Evolutionary conservation across 2,888 invertebrate genomes (phyloP).

Genomic region (Lissonota sp.): DNA sequence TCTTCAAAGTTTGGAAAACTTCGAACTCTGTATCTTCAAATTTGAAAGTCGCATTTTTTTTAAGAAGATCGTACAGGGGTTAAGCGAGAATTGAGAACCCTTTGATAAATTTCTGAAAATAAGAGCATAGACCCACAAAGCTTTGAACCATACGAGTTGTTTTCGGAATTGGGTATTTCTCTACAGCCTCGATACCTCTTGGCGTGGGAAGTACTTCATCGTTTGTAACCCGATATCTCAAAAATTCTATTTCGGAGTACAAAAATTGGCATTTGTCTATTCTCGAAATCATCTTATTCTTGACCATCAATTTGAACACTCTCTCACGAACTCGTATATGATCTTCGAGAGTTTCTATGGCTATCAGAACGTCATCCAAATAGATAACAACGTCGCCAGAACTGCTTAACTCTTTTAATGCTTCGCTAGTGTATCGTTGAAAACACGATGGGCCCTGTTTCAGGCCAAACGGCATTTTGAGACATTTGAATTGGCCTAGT

Average conservation of each 20-base stretch:
- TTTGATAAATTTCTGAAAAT: slow-evolving; percentile 72
- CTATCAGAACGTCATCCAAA: slow-evolving; percentile 43
- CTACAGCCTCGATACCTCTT: slow-evolving; percentile 64
- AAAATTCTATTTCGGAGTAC: slow-evolving; percentile 62
- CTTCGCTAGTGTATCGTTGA: slow-evolving; percentile 39
- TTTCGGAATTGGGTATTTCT: slow-evolving; percentile 69
- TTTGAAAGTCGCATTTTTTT: slow-evolving; percentile 66
- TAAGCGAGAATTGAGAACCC: slow-evolving; percentile 69
- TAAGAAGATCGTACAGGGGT: slow-evolving; percentile 73
- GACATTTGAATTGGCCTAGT: slow-evolving; percentile 56
- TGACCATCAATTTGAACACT: slow-evolving; percentile 43
- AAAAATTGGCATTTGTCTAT: slow-evolving; percentile 67
- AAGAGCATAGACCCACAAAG: slow-evolving; percentile 71
- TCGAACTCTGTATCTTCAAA: slow-evolving; percentile 67
- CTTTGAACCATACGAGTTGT: slow-evolving; percentile 67
- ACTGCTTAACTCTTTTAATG: slow-evolving; percentile 34
- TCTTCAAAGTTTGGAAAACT: slow-evolving; percentile 63
- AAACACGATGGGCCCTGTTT: slow-evolving; percentile 38
- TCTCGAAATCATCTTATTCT: slow-evolving; percentile 56
- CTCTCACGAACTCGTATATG: slow-evolving; percentile 43
- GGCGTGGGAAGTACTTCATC: slow-evolving; percentile 65
- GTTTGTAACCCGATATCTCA: slow-evolving; percentile 68
- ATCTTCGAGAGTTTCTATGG: slow-evolving; percentile 51
- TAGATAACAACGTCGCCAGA: slow-evolving; percentile 57
- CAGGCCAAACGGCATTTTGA: slow-evolving; percentile 56